phyloP scores from a whole-genome alignment of 2,888 invertebrate genomes.

The Luffia ferchaultella region DNA sequence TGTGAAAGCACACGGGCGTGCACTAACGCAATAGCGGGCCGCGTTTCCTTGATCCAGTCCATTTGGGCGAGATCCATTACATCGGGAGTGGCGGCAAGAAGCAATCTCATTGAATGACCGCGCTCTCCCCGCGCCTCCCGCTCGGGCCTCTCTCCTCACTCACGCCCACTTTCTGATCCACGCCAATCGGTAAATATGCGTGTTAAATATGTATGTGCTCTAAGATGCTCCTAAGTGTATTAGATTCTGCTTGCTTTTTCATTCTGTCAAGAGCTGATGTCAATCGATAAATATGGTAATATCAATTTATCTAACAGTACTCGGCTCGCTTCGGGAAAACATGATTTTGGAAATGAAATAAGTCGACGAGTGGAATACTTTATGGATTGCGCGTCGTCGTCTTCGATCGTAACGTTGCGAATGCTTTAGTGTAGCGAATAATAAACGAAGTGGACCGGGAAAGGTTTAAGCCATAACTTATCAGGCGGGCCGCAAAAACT shows the following conservation, averaged over 20 bases:
- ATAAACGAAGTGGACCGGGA: background rate
- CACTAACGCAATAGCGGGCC: conserved; percentile 41
- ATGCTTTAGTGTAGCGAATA: background rate
- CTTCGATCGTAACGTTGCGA: no score
- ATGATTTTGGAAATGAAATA: background rate
- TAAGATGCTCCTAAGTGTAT: conserved; percentile 64
- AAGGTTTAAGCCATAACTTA: conserved; percentile 51
- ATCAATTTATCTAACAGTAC: conserved; percentile 1
- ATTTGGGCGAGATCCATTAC: conserved; percentile 67
- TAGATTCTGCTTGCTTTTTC: conserved; percentile 62
- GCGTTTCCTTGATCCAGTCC: conserved; percentile 59
- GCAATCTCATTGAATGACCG: conserved; percentile 69
- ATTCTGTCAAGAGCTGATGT: conserved; percentile 41
- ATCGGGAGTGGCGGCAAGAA: conserved; percentile 61
- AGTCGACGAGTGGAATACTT: background rate
- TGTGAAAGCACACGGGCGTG: conserved; percentile 18
- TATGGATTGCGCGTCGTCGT: background rate
- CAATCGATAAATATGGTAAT: background rate
- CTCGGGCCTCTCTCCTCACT: conserved; percentile 6
- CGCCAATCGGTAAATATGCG: conserved; percentile 66
- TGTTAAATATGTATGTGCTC: conserved; percentile 65
- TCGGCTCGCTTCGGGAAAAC: background rate
- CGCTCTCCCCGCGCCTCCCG: conserved; percentile 36
- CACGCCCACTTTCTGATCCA: conserved; percentile 43
- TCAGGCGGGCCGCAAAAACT: conserved; percentile 44